A percentile compares a stretch with the other conserved stretches of the same genome.
Evolutionary conservation across 2,888 invertebrate genomes (phyloP).

Genomic region (Subacronicta megacephala): DNA sequence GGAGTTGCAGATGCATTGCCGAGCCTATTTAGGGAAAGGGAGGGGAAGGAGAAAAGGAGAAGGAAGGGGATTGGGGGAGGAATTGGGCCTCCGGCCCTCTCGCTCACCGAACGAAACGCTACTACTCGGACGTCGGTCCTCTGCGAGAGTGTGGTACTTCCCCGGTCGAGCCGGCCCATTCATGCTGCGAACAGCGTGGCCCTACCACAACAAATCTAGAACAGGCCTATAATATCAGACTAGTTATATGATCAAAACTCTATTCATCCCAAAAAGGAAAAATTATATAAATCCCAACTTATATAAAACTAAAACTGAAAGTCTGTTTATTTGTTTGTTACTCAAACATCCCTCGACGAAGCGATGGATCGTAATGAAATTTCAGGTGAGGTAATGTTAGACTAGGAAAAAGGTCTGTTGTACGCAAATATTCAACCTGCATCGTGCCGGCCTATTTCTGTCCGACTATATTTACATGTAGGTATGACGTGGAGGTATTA

Average conservation of each 20-base stretch:
- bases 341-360: conserved; percentile 48
- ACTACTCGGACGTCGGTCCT: too few species aligned
- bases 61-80: too few species aligned
- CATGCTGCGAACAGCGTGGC: too few species aligned
- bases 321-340: conserved; percentile 53
- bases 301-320: conserved; percentile 44
- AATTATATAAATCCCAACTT: conserved; percentile 36
- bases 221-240: too few species aligned
- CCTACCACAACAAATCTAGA: too few species aligned
- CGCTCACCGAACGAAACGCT: too few species aligned
- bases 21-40: too few species aligned
- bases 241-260: conserved; percentile 3
- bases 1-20: too few species aligned
- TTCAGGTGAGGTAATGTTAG: conserved; percentile 40
- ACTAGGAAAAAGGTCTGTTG: conserved; percentile 15
- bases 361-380: conserved; percentile 53
- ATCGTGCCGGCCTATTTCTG: conserved; percentile 28
- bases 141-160: too few species aligned
- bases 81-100: too few species aligned
- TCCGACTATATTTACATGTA: conserved; percentile 35
- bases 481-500: conserved; percentile 22
- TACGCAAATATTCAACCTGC: conserved; percentile 48
- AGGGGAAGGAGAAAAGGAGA: too few species aligned
- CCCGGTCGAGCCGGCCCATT: too few species aligned
- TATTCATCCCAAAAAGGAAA: conserved; percentile 4